phyloP scores from a whole-genome alignment of 2,797 vertebrate species.

The Neosilurus mollespiculum region DNA sequence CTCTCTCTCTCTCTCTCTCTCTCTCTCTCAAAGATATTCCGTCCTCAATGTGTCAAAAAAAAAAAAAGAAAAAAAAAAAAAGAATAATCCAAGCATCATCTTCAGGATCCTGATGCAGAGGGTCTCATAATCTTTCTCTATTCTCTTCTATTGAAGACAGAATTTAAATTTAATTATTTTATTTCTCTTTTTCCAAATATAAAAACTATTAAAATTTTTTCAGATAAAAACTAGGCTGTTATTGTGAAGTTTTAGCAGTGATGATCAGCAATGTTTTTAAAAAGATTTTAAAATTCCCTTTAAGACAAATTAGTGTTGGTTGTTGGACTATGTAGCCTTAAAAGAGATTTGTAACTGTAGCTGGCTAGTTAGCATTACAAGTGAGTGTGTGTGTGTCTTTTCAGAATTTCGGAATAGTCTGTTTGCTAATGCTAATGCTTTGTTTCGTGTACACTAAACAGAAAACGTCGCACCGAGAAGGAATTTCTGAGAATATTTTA shows the following conservation, averaged over 20 bases:
- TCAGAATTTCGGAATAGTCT: no score
- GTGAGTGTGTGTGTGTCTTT: no score
- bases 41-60: constrained; percentile 38
- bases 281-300: neutral
- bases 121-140: constrained; percentile 41
- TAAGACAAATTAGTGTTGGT: neutral
- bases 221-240: neutral
- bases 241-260: neutral
- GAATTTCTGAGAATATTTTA: no score
- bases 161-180: neutral
- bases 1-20: neutral
- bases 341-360: neutral
- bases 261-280: neutral
- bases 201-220: neutral
- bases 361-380: neutral
- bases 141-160: neutral
- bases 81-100: constrained; percentile 44
- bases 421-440: neutral
- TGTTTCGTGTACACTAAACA: no score
- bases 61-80: neutral
- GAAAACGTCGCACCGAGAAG: no score
- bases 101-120: constrained; percentile 33
- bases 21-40: constrained; percentile 29
- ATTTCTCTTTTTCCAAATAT: neutral
- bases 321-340: neutral